A percentile compares a stretch with the other conserved stretches of the same genome.
Conservation (phyloP, 2,113 vertebrate species). For the Phrynosoma platyrhinos region DNA sequence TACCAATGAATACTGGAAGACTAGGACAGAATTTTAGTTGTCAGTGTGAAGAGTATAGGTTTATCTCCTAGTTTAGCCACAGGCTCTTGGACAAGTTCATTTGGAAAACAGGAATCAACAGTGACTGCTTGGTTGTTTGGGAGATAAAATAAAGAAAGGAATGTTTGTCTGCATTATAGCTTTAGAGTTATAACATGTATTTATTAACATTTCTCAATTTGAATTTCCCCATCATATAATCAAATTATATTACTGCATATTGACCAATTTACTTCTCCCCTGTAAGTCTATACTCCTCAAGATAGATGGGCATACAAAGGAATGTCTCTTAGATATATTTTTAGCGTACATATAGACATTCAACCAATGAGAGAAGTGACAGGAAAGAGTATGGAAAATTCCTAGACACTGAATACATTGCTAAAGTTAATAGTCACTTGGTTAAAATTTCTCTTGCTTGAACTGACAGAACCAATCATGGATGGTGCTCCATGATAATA, state of each 20-base stretch:
- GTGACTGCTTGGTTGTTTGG: not conserved
- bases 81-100: too few relatives aligned
- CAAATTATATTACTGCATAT: not conserved
- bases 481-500: too few relatives aligned
- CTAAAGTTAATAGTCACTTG: slow-evolving; percentile 5
- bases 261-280: not conserved
- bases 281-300: slow-evolving; percentile 28
- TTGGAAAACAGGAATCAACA: not conserved
- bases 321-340: slow-evolving; percentile 30
- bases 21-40: too few relatives aligned
- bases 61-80: too few relatives aligned
- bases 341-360: slow-evolving; percentile 32
- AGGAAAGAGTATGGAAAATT: slow-evolving; percentile 21
- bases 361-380: not conserved
- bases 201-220: not conserved
- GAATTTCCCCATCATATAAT: slow-evolving; percentile 10
- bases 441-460: not conserved
- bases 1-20: too few relatives aligned
- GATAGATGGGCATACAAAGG: slow-evolving; percentile 25
- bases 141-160: not conserved
- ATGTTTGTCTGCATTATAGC: not conserved
- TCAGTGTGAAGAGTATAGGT: too few relatives aligned
- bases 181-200: not conserved
- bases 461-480: too few relatives aligned
- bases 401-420: not conserved